Evolutionary conservation across 2,888 invertebrate species (phyloP).

Genomic region (Chesias legatella): DNA sequence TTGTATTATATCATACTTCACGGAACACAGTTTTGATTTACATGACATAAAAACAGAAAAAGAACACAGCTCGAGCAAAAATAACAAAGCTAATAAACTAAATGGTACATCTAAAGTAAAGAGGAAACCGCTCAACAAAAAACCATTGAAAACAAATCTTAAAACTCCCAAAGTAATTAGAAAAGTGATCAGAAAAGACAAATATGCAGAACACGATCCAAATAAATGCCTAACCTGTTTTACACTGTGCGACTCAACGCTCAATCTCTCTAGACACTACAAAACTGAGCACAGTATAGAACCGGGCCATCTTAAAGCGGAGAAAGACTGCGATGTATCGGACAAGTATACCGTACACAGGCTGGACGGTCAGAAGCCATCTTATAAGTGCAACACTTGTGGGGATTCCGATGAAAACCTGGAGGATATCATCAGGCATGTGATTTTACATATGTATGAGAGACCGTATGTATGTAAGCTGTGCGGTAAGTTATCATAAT

Average conservation of each 20-base stretch:
- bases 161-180: slow-evolving; percentile 6
- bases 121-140: background rate
- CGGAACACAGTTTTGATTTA: background rate
- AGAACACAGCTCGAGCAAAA: background rate
- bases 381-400: slow-evolving; percentile 48
- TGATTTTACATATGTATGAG: slow-evolving; percentile 39
- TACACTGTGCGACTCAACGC: slow-evolving; percentile 31
- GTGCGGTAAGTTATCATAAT: slow-evolving; percentile 70
- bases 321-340: slow-evolving; percentile 4
- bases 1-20: slow-evolving; percentile 3
- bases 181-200: slow-evolving; percentile 11
- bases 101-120: slow-evolving; percentile 5
- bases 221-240: slow-evolving; percentile 50
- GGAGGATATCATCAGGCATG: slow-evolving; percentile 43
- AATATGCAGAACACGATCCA: slow-evolving; percentile 14
- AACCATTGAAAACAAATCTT: background rate
- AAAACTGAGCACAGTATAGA: slow-evolving; percentile 22
- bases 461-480: slow-evolving; percentile 60
- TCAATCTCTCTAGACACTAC: slow-evolving; percentile 47
- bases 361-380: slow-evolving; percentile 29
- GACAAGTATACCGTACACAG: slow-evolving; percentile 26
- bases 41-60: background rate
- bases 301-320: slow-evolving; percentile 3
- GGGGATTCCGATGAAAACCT: slow-evolving; percentile 39
- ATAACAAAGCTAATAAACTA: slow-evolving; percentile 1